These are phyloP conservation scores for Venustoraphidia nigricollis DNA, from an alignment of 2,888 invertebrate genomes.

Conservation along the genomic window DNA sequence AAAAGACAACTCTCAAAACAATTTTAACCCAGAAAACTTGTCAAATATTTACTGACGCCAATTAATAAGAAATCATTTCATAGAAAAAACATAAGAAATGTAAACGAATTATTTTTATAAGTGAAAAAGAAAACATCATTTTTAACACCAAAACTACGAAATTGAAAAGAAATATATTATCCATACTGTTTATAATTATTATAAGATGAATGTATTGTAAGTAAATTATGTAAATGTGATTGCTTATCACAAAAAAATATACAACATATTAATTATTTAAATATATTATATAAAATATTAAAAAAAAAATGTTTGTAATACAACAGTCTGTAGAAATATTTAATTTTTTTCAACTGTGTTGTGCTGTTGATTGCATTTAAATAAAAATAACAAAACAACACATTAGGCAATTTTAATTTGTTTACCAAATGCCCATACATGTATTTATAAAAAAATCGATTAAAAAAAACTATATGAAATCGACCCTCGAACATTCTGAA, in stretches of 20 bases:
- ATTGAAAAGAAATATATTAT: not conserved
- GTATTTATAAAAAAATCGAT: too few relatives aligned
- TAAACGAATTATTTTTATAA: too few relatives aligned
- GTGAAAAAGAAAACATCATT: not conserved
- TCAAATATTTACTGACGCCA: not conserved
- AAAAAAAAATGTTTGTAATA: slow-evolving; percentile 5
- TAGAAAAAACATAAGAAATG: too few relatives aligned
- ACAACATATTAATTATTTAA: slow-evolving; percentile 1
- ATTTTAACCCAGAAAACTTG: not conserved
- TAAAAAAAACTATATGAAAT: too few relatives aligned
- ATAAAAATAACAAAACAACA: not conserved
- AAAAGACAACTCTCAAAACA: not conserved
- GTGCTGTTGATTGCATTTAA: slow-evolving; percentile 5
- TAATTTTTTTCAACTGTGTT: not conserved
- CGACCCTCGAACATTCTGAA: too few relatives aligned
- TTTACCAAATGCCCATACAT: too few relatives aligned
- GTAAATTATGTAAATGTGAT: not conserved
- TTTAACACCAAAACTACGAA: not conserved
- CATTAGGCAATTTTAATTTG: too few relatives aligned
- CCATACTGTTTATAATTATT: not conserved
- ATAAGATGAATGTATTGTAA: not conserved
- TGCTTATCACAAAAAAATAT: not conserved
- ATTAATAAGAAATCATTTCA: too few relatives aligned
- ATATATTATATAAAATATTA: not conserved
- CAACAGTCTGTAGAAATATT: not conserved